Conservation (phyloP, 2,888 invertebrate genomes). For the Idaea aversata region DNA sequence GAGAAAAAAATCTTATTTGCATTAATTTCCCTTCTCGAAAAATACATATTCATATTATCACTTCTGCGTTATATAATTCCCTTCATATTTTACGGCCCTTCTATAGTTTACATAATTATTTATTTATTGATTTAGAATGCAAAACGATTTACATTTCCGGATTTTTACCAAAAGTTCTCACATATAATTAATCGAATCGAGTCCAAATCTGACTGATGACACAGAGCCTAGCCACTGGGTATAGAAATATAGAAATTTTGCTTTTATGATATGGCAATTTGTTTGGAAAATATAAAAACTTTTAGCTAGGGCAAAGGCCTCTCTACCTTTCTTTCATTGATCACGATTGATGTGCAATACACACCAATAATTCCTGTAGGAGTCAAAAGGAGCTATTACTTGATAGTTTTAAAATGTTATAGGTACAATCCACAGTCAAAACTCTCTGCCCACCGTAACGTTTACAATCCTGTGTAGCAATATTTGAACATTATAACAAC, state of each 20-base stretch:
- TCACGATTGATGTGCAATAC: no score
- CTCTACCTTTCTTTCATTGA: no score
- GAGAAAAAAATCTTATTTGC: slow-evolving; percentile 7
- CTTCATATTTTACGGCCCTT: slow-evolving; percentile 10
- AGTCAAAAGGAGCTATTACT: no score
- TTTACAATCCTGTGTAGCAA: no score
- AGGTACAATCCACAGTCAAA: no score
- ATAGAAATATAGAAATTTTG: neutral
- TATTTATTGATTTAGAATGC: slow-evolving; percentile 2
- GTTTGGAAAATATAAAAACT: no score
- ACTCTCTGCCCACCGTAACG: no score
- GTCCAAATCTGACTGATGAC: neutral
- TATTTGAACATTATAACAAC: no score
- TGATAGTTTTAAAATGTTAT: no score
- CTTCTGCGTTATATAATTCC: slow-evolving; percentile 10
- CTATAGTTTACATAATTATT: slow-evolving; percentile 14
- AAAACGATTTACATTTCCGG: slow-evolving; percentile 3
- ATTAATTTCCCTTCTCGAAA: slow-evolving; percentile 17
- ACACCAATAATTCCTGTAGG: no score
- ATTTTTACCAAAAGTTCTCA: neutral
- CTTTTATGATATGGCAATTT: no score
- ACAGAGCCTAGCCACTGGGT: neutral
- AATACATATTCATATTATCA: slow-evolving; percentile 18
- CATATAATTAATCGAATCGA: neutral
- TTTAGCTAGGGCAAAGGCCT: no score